phyloP scores from a whole-genome alignment of 2,797 vertebrate species.

The Schizothorax lantsangensis region DNA sequence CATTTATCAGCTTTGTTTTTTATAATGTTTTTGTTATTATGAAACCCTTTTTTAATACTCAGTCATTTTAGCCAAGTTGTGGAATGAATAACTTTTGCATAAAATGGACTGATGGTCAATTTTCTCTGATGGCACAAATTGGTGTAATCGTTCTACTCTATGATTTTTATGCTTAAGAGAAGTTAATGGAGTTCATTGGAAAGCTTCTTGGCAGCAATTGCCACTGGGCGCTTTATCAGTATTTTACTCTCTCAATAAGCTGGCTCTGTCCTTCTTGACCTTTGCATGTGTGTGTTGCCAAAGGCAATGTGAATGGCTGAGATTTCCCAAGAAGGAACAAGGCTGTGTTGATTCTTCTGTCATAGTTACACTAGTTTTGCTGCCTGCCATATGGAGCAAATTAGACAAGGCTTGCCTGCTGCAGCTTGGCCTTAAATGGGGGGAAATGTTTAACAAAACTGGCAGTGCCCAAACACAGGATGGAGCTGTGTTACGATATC shows the following conservation, averaged over 20 bases:
- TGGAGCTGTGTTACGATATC: background rate
- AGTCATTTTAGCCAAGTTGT: slow-evolving; percentile 11
- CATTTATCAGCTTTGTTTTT: slow-evolving; percentile 4
- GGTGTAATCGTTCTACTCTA: background rate
- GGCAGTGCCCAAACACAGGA: background rate
- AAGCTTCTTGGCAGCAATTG: background rate
- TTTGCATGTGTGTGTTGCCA: slow-evolving; percentile 36
- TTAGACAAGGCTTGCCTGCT: slow-evolving; percentile 69
- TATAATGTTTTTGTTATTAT: background rate
- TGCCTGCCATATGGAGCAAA: slow-evolving; percentile 73
- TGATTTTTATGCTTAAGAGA: background rate
- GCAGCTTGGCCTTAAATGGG: slow-evolving; percentile 57
- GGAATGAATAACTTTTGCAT: slow-evolving; percentile 14
- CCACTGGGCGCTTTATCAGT: background rate
- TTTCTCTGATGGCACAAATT: slow-evolving; percentile 21
- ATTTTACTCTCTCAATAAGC: slow-evolving; percentile 16
- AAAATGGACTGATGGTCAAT: slow-evolving; percentile 28
- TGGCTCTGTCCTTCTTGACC: slow-evolving; percentile 34
- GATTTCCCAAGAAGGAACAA: slow-evolving; percentile 38
- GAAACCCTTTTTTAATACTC: background rate
- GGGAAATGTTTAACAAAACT: too few species aligned
- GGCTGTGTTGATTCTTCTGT: slow-evolving; percentile 43
- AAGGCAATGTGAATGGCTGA: slow-evolving; percentile 31
- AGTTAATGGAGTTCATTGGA: background rate
- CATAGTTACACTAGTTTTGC: slow-evolving; percentile 28